Base-by-base conservation (phyloP, 2,113 vertebrate genomes). In the Phocoena phocoena region DNA sequence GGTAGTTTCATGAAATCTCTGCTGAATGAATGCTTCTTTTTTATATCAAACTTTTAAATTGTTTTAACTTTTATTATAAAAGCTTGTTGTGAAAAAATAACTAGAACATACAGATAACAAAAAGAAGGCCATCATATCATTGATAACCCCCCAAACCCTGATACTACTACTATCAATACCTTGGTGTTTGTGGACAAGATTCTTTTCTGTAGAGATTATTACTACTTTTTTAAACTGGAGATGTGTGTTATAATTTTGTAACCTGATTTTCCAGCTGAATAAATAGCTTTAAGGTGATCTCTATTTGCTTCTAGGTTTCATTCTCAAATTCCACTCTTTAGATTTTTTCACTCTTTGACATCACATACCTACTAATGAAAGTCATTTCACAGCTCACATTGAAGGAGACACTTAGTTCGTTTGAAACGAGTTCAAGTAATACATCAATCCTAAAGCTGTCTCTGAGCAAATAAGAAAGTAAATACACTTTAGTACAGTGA, bases 201-300 rank as follows among this genome's bases (percentile, higher is more conserved):
- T 88, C 0, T 41, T 92, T 81, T 82, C 41, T 33, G 2, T 63
- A 86, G 9, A 96, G 5, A 71, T 68, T 65, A 58, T 80, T 36
- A 80, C 87, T 62, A 21, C 28, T 44, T 84, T 82, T 58, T 68
- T 76, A 33, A 93, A 88, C 36, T 70, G 31, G 68, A 91, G 38
- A 63, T 62, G 62, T 33, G 18, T 65, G 15, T 63, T 94, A 41
- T 79, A 82, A 82, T 86, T 93, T 73, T 93, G 21, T 89, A 82
- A 91, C 2, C 33, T 47, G 13, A 93, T 79, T 89, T 98, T 95
- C 44, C 86, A 60, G 20, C 41, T 84, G 36, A 91, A 60, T 93
- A 67, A 97, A 63, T 88, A 89, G 23, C 84, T 91, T 6, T 92
- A 87, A 96, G 13, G 20, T 93, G 55, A 94, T 92, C 55, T 88